Evolutionary conservation across 2,113 vertebrate genomes (phyloP).

Genomic region (Oreochromis tanganicae): DNA sequence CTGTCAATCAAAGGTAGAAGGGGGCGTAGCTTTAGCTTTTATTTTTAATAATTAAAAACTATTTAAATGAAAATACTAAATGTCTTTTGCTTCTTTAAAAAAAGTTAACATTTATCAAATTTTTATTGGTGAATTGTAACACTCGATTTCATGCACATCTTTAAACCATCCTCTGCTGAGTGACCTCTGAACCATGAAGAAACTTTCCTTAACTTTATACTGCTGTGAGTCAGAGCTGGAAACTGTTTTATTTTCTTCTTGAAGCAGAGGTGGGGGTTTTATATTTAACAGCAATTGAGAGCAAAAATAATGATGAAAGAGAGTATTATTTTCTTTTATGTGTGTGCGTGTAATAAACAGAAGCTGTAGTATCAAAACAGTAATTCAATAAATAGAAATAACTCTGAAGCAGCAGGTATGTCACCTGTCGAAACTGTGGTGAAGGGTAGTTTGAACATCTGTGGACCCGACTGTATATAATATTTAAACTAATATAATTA

Average conservation of each 20-base stretch:
- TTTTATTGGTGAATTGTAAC: too few relatives aligned
- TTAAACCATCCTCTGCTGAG: too few relatives aligned
- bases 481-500: background rate
- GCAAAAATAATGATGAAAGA: background rate
- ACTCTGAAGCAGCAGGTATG: background rate
- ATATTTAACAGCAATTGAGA: background rate
- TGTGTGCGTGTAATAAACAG: background rate
- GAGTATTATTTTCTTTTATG: background rate
- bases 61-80: too few relatives aligned
- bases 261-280: background rate
- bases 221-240: background rate
- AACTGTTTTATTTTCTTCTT: background rate
- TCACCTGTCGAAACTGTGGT: rapidly evolving
- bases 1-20: rapidly evolving
- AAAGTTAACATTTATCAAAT: too few relatives aligned
- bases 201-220: too few relatives aligned
- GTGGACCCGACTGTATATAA: background rate
- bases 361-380: background rate
- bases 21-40: rapidly evolving
- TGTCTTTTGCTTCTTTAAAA: too few relatives aligned
- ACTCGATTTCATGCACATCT: too few relatives aligned
- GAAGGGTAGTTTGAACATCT: background rate
- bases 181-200: too few relatives aligned
- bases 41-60: background rate
- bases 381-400: background rate